Evolutionary conservation across 1,140 invertebrate genomes (phyloP).

Genomic region (Venustaconcha ellipsiformis): DNA sequence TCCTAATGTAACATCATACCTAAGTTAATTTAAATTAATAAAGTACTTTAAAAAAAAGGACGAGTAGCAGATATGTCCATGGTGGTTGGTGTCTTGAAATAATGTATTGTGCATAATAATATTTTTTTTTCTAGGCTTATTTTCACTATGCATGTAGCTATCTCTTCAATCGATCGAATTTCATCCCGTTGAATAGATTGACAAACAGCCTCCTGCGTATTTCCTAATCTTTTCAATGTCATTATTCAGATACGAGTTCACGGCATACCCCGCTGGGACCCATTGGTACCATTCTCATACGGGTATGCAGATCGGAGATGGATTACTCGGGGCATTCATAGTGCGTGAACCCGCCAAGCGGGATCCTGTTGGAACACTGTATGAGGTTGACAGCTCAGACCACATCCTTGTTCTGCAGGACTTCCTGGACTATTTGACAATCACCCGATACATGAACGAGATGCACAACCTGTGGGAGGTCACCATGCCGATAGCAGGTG

Average conservation of each 20-base stretch:
- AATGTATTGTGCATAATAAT: too few species aligned
- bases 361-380: conserved; percentile 26
- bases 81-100: too few species aligned
- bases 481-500: conserved; percentile 56
- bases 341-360: conserved; percentile 19
- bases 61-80: too few species aligned
- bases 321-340: conserved; percentile 34
- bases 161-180: neutral
- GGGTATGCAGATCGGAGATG: conserved; percentile 32
- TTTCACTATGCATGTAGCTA: neutral
- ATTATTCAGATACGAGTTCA: conserved; percentile 34
- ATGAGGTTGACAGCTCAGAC: conserved; percentile 35
- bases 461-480: conserved; percentile 28
- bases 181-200: neutral
- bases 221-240: neutral
- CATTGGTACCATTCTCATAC: conserved; percentile 44
- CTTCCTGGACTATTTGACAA: conserved; percentile 18
- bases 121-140: too few species aligned
- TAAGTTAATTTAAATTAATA: too few species aligned
- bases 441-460: conserved; percentile 20
- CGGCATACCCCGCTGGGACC: conserved; percentile 28
- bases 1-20: too few species aligned
- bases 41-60: too few species aligned
- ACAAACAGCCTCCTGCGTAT: neutral
- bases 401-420: conserved; percentile 43